A percentile compares a stretch with the other conserved stretches of the same genome.
These are phyloP conservation scores for Gnatocerus cornutus DNA, from an alignment of 2,888 invertebrate genomes.

Conservation along the genomic window DNA sequence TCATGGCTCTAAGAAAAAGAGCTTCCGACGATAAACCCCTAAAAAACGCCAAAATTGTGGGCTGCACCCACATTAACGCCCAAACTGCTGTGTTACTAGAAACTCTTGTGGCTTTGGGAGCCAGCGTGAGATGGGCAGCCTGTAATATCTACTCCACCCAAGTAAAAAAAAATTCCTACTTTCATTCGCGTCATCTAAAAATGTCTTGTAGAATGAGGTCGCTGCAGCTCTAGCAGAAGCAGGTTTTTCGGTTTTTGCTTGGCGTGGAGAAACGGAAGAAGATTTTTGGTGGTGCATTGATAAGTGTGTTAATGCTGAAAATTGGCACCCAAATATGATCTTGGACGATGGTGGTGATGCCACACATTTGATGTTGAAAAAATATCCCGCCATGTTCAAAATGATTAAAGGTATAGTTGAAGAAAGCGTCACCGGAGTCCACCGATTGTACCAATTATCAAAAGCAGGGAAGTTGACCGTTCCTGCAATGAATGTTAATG, in stretches of 20 bases:
- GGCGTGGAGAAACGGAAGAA: slow-evolving; percentile 98
- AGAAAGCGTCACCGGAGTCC: slow-evolving; percentile 98
- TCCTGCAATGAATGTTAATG: slow-evolving; percentile 99
- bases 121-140: slow-evolving; percentile 95
- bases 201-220: slow-evolving; percentile 87
- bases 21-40: slow-evolving; percentile 96
- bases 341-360: slow-evolving; percentile 98
- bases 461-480: slow-evolving; percentile 95
- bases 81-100: slow-evolving; percentile 97
- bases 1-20: slow-evolving; percentile 93
- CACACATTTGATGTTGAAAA: slow-evolving; percentile 96
- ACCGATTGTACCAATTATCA: slow-evolving; percentile 94
- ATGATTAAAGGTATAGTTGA: slow-evolving; percentile 97
- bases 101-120: slow-evolving; percentile 90
- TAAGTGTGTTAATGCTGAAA: slow-evolving; percentile 91
- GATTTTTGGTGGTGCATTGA: slow-evolving; percentile 99
- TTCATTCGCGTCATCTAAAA: slow-evolving; percentile 5
- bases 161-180: slow-evolving; percentile 69
- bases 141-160: slow-evolving; percentile 99
- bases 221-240: slow-evolving; percentile 96
- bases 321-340: slow-evolving; percentile 99
- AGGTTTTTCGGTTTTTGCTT: slow-evolving; percentile 92
- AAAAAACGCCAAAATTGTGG: slow-evolving; percentile 94
- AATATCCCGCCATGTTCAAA: slow-evolving; percentile 94
- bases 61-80: slow-evolving; percentile 98